Conservation (phyloP, 2,888 invertebrate genomes). For the Amitus sp. region DNA sequence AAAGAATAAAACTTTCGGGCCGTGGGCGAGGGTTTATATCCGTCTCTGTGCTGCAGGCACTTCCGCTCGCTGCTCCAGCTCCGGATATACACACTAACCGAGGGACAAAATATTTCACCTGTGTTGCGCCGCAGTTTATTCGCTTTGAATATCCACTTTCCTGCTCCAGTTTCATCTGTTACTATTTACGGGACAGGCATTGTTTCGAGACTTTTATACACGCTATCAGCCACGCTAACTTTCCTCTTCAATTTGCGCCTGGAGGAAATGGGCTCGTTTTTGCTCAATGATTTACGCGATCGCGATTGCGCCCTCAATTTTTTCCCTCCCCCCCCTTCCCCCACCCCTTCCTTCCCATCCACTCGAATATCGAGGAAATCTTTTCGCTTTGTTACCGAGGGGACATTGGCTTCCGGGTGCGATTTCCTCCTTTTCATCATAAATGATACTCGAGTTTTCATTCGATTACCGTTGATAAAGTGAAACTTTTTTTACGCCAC, state of each 20-base stretch:
- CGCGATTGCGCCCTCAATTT: not conserved
- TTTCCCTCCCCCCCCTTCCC: not conserved
- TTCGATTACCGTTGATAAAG: too few relatives aligned
- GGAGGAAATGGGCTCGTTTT: too few relatives aligned
- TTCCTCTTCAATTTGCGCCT: not conserved
- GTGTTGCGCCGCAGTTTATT: slow-evolving; percentile 39
- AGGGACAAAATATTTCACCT: slow-evolving; percentile 35
- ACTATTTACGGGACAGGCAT: slow-evolving; percentile 33
- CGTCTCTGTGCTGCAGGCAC: slow-evolving; percentile 37
- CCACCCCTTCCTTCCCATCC: not conserved
- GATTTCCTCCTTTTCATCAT: not conserved
- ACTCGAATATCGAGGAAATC: slow-evolving; percentile 10
- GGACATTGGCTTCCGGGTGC: not conserved
- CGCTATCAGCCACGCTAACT: not conserved
- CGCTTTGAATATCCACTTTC: slow-evolving; percentile 40
- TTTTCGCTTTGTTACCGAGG: slow-evolving; percentile 1
- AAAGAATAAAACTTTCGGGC: slow-evolving; percentile 34
- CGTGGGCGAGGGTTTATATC: slow-evolving; percentile 22
- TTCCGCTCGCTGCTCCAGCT: slow-evolving; percentile 32
- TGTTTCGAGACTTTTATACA: slow-evolving; percentile 27
- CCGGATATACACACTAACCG: slow-evolving; percentile 33
- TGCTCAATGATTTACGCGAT: not conserved
- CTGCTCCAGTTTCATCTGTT: slow-evolving; percentile 31
- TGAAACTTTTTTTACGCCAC: too few relatives aligned
- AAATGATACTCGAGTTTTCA: too few relatives aligned